phyloP scores from a whole-genome alignment of 2,113 vertebrate species.

The Ovibos moschatus region DNA sequence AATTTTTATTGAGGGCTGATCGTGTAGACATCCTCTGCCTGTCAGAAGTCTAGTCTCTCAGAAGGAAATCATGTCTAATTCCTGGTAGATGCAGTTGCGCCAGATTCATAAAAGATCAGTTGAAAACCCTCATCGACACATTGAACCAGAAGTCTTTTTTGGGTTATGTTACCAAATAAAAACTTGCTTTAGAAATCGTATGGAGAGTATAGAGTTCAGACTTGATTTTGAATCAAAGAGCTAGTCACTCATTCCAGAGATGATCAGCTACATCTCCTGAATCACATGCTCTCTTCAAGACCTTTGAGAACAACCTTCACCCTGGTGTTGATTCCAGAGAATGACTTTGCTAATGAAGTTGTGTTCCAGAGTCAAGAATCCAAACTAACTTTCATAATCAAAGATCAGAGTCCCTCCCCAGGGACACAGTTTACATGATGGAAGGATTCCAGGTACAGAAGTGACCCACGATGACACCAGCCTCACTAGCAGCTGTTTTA shows the following conservation, averaged over 20 bases:
- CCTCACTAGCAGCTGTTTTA: background rate
- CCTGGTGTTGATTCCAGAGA: background rate
- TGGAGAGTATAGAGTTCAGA: background rate
- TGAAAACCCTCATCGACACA: background rate
- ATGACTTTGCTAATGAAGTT: conserved; percentile 14
- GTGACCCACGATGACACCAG: background rate
- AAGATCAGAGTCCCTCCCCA: background rate
- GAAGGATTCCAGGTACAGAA: background rate
- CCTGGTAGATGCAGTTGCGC: background rate
- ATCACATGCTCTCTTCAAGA: background rate
- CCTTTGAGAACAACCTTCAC: background rate
- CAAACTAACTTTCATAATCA: conserved; percentile 12
- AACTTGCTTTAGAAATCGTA: background rate
- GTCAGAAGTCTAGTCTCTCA: background rate
- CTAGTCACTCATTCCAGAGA: background rate
- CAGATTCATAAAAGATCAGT: background rate
- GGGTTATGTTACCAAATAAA: background rate
- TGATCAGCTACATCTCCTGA: background rate
- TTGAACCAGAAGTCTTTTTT: background rate
- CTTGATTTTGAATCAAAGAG: conserved; percentile 38
- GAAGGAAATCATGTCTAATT: background rate
- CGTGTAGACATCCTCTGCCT: background rate
- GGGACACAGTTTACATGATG: background rate
- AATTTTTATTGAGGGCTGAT: conserved; percentile 1
- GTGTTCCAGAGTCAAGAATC: conserved; percentile 1